Evolutionary conservation across 1,140 invertebrate genomes (phyloP), one percentile per base, ranked within the genome.

Genomic region (Anastrepha obliqua): DNA sequence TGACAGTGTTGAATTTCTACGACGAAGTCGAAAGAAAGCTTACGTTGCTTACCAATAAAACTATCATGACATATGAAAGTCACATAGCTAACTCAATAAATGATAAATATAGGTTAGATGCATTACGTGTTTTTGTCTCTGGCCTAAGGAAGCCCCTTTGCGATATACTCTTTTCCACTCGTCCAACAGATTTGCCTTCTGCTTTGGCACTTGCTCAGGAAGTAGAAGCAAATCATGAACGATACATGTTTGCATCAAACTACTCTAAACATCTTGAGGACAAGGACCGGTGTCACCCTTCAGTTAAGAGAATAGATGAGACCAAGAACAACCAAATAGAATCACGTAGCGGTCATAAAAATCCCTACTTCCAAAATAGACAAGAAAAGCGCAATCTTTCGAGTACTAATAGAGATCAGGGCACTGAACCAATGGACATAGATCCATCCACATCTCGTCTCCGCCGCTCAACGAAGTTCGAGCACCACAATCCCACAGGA

Each of bases 241-340:
- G 59, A 62, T 62, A 62, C 59, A 62, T 62, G 59, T 62, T 62
- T 62, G 59, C 59, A 62, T 62, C 59, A 62, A 62, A 11, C 59
- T 60, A 60, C 59, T 60, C 59, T 60, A 60, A 60, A 60, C 59
- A 60, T 60, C 8, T 60, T 60, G 59, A 60, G 59, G 59, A 60
- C 59, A 60, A 60, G 59, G 59, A 60, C 59, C 59, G 11, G n/a
- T 6, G 59, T 17, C 59, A 60, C 59, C n/a, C 59, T 60, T 60
- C 59, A 60, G 59, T 60, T 60, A 60, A 60, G 59, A 60, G 59
- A 60, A 60, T 60, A 15, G 8, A 15, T 60, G 59, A 60, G 9
- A 60, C 9, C 59, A 60, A 60, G 59, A 60, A 17, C 59, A 60
- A 60, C 59, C 59, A 60, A 60, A 60, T 60, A 17, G 59, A 60